Evolutionary conservation across 2,113 vertebrate genomes (phyloP), one percentile per base, ranked within the genome.

Genomic region (Euleptes europaea): DNA sequence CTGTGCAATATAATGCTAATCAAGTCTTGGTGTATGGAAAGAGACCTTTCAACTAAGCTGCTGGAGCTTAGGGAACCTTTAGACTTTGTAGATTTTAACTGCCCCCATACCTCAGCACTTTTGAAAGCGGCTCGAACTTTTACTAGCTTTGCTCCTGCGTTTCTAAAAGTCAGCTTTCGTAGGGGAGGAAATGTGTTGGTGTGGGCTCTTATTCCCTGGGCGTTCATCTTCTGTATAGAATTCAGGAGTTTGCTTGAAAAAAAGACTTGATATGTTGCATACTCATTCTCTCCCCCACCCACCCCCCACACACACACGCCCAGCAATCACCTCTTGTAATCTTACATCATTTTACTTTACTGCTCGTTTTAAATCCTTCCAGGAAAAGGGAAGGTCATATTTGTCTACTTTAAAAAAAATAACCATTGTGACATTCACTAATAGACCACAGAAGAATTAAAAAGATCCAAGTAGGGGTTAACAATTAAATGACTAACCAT

Each of bases 1-100:
- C 93, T 93, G 92, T 93, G 96, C 95, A 95, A 95, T 97, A 94
- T 96, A 90, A 97, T 96, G 96, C 96, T 97, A 96, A 96, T 97
- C 94, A 84, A 94, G 94, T 93, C 93, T 94, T 91, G 89, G 95
- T 95, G 95, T 95, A 95, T 95, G 95, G 96, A 95, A 90, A 94
- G 93, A 95, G 95, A 95, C 95, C 95, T 97, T 96, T 96, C 95
- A 97, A 51, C 93, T 88, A 90, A 96, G 91, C 92, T 91, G 83
- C 85, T 96, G 95, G 93, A 96, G 95, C 93, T 95, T 93, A 94
- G 95, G 93, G 94, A 95, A 89, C 88, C 88, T 96, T 94, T 94
- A 94, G 92, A 91, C 92, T 92, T 93, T 95, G 91, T 91, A 93
- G 84, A 88, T 94, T 95, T 94, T 92, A 94, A 92, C 94, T 95